Evolutionary conservation across 2,113 vertebrate species (phyloP).

Genomic region (Anguilla japonica): DNA sequence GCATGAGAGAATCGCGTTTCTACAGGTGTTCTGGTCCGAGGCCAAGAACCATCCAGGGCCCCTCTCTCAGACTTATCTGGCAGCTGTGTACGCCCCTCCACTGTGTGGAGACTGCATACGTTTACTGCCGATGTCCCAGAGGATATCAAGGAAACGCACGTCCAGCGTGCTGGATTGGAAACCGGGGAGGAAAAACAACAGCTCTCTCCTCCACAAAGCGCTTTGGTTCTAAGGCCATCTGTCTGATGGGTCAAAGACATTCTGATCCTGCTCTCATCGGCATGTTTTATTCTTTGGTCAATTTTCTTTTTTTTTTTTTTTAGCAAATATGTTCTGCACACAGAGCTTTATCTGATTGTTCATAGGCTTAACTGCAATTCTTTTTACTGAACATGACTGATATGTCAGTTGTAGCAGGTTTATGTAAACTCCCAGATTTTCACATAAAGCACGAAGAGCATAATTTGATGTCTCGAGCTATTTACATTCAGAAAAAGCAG

Average conservation of each 20-base stretch:
- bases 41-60: background rate
- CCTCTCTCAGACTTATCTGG: background rate
- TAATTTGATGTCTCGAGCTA: background rate
- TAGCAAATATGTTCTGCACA: background rate
- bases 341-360: background rate
- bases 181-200: constrained; percentile 53
- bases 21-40: background rate
- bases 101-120: background rate
- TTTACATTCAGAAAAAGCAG: background rate
- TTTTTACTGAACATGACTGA: background rate
- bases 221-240: background rate
- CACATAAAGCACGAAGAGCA: background rate
- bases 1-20: background rate
- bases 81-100: background rate
- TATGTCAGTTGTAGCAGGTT: background rate
- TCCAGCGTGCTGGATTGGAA: constrained; percentile 41
- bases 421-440: background rate
- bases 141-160: constrained; percentile 41
- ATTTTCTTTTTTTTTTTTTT: background rate
- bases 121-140: background rate
- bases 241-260: background rate
- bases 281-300: background rate
- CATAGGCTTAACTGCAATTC: background rate
- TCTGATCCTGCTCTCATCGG: background rate
- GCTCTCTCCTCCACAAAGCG: background rate